phyloP scores from a whole-genome alignment of 2,113 vertebrate genomes.

The Acrocephalus kingi region DNA sequence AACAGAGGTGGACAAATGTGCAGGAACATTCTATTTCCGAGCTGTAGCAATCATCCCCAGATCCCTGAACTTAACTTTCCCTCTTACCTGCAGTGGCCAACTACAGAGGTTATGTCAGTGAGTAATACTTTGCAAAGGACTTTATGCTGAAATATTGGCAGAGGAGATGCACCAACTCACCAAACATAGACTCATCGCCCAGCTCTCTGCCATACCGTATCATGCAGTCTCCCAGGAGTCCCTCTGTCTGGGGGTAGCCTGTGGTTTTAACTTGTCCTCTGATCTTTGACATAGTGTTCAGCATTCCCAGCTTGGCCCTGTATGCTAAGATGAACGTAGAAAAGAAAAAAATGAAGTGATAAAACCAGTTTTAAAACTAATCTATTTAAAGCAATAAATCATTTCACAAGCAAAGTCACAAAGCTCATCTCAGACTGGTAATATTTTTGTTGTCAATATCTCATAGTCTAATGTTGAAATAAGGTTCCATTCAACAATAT shows the following conservation, averaged over 20 bases:
- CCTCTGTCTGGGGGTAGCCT: slow-evolving; percentile 91
- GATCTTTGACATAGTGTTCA: slow-evolving; percentile 94
- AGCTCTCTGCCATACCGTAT: slow-evolving; percentile 89
- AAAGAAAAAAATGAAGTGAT: not conserved
- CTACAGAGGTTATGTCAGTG: not conserved
- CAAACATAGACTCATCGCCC: slow-evolving; percentile 87
- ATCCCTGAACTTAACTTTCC: not conserved
- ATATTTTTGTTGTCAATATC: not conserved
- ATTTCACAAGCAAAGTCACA: not conserved
- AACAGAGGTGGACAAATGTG: not conserved
- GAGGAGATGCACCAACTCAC: slow-evolving; percentile 72
- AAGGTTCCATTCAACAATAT: not conserved
- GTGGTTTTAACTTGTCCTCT: slow-evolving; percentile 92
- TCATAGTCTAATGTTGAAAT: not conserved
- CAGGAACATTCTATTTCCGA: not conserved
- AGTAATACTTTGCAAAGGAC: not conserved
- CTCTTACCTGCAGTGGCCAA: not conserved
- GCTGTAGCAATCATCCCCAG: not conserved
- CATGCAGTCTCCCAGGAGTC: slow-evolving; percentile 92
- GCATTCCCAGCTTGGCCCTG: slow-evolving; percentile 92
- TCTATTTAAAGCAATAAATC: not conserved
- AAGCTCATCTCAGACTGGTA: not conserved
- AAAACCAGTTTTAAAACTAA: not conserved
- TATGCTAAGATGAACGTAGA: slow-evolving; percentile 75
- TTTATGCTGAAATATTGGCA: not conserved